Conservation (phyloP, 2,888 invertebrate species). For the Chrysodeixis includens region DNA sequence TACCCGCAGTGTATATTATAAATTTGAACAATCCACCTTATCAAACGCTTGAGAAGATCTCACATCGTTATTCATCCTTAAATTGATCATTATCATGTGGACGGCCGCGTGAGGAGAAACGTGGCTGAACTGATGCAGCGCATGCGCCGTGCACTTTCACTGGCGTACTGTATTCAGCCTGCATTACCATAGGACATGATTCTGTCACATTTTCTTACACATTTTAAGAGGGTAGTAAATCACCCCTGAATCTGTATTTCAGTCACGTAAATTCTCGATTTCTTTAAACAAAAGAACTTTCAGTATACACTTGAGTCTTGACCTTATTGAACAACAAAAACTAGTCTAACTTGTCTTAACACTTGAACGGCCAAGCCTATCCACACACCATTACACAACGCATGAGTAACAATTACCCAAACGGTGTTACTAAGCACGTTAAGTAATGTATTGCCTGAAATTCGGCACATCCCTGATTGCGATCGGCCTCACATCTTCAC, state of each 20-base stretch:
- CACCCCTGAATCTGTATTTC: neutral
- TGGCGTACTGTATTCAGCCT: slow-evolving; percentile 28
- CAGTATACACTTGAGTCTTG: slow-evolving; percentile 15
- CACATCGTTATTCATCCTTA: neutral
- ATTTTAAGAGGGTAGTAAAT: neutral
- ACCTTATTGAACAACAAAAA: slow-evolving; percentile 22
- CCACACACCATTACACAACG: slow-evolving; percentile 43
- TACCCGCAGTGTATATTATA: neutral
- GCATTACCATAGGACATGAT: slow-evolving; percentile 30
- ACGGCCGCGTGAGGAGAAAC: slow-evolving; percentile 52
- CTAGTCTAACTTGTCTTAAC: slow-evolving; percentile 22
- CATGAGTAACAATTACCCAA: slow-evolving; percentile 38
- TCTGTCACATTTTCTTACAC: neutral
- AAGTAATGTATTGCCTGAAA: slow-evolving; percentile 49
- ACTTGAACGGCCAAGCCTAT: slow-evolving; percentile 22
- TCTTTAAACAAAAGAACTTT: slow-evolving; percentile 16
- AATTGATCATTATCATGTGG: slow-evolving; percentile 36
- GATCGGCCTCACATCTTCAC: slow-evolving; percentile 69
- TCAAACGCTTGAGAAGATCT: neutral
- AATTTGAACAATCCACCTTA: neutral
- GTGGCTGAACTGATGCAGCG: slow-evolving; percentile 48
- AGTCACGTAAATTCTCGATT: neutral
- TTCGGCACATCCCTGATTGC: slow-evolving; percentile 61
- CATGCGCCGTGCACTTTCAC: slow-evolving; percentile 60
- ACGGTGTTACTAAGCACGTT: slow-evolving; percentile 20